Evolutionary conservation across 2,888 invertebrate species (phyloP), one percentile per base, ranked within the genome.

Genomic region (Rhyacophila evoluta): DNA sequence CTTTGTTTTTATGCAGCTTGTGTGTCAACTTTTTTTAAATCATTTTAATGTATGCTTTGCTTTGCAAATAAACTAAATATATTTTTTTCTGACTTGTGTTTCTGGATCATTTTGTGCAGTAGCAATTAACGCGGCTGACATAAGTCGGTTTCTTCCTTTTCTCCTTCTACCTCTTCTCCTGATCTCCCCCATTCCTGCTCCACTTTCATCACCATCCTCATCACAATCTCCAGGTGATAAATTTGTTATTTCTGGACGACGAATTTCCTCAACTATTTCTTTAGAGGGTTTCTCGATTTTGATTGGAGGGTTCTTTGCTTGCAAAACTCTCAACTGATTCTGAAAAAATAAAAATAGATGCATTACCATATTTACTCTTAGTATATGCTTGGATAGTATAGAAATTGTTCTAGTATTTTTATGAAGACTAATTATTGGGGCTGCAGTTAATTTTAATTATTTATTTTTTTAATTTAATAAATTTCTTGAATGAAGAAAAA

Each of bases 21-120:
- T n/a, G n/a, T n/a, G n/a, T n/a, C n/a, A n/a, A n/a, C n/a, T n/a
- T n/a, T n/a, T n/a, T n/a, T n/a, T n/a, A n/a, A n/a, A n/a, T n/a
- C n/a, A n/a, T n/a, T n/a, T n/a, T n/a, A n/a, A n/a, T n/a, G n/a
- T n/a, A n/a, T n/a, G n/a, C n/a, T n/a, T n/a, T n/a, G n/a, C n/a
- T n/a, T n/a, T n/a, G n/a, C n/a, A n/a, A n/a, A n/a, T n/a, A n/a
- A n/a, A n/a, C n/a, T n/a, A n/a, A n/a, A n/a, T n/a, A n/a, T n/a
- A n/a, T n/a, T n/a, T n/a, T n/a, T n/a, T n/a, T n/a, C n/a, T n/a
- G n/a, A 91, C 92, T 85, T 94, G 93, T 1, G 94, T 94, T 86
- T 94, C 94, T 0, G 94, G 94, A 85, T 94, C 94, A 81, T 92
- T 89, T 72, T 89, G 89, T 33, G 88, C 84, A 71, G 88, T 89